phyloP scores from a whole-genome alignment of 2,888 invertebrate species.

The Eupithecia subumbrata region DNA sequence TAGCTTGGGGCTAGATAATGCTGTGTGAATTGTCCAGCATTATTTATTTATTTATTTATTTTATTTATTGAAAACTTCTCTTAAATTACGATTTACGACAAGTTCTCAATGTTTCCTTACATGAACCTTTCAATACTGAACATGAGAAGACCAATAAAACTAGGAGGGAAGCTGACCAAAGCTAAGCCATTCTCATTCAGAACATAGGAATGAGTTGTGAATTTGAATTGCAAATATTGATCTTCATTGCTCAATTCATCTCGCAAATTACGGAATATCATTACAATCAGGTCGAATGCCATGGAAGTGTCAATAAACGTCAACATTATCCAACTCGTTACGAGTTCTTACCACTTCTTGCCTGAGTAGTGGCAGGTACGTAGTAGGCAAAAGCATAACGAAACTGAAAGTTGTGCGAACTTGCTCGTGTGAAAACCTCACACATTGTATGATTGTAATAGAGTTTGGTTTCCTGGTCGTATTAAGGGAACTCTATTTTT shows the following conservation, averaged over 20 bases:
- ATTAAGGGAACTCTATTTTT: constrained; percentile 10
- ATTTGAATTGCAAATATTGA: constrained; percentile 2
- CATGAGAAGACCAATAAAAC: neutral
- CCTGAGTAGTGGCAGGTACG: constrained; percentile 20
- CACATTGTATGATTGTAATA: constrained; percentile 48
- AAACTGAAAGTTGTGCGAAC: constrained; percentile 74
- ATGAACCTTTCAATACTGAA: neutral
- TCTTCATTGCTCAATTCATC: constrained; percentile 21
- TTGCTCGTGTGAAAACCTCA: constrained; percentile 69
- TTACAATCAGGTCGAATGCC: constrained; percentile 20
- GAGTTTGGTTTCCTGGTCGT: constrained; percentile 19
- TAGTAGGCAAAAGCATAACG: constrained; percentile 49
- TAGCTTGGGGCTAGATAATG: no score
- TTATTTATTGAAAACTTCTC: no score
- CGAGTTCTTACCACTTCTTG: constrained; percentile 27
- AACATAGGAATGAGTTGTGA: neutral
- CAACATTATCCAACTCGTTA: constrained; percentile 53
- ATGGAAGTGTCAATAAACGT: constrained; percentile 41
- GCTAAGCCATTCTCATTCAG: neutral
- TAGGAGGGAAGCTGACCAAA: neutral
- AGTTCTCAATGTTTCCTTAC: no score
- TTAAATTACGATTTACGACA: no score
- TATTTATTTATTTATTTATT: no score
- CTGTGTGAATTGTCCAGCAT: no score
- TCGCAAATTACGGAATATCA: constrained; percentile 12